Evolutionary conservation across 37 sponge, comb jelly and placozoan species (phyloP).

Genomic region (Haliclona indistincta): DNA sequence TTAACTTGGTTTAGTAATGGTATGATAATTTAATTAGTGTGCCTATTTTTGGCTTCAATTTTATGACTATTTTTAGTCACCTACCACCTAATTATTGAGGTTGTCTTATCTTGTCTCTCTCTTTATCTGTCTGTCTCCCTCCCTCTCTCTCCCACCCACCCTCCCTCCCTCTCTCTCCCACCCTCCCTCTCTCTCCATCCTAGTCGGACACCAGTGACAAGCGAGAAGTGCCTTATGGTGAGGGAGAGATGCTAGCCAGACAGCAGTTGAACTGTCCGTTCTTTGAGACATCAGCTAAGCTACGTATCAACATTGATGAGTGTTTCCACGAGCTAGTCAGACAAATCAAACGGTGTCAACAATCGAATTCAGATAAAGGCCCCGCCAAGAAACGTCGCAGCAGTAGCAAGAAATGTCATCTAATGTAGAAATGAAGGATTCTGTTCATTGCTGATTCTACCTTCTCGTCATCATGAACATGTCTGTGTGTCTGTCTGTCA

Average conservation of each 20-base stretch:
- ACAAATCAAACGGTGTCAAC: slow-evolving; percentile 70
- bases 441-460: no score
- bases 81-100: no score
- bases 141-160: no score
- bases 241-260: slow-evolving; percentile 66
- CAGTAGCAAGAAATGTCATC: no score
- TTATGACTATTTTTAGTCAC: background rate
- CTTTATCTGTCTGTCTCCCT: no score
- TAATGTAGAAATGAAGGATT: no score
- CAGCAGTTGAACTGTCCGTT: slow-evolving; percentile 64
- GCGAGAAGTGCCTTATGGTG: slow-evolving; percentile 66
- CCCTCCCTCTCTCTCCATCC: background rate
- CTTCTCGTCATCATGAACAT: no score
- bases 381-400: no score
- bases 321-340: slow-evolving; percentile 80
- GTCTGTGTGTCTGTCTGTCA: no score
- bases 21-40: background rate
- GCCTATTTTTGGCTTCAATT: background rate
- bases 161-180: no score
- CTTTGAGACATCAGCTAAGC: slow-evolving; percentile 78
- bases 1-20: no score
- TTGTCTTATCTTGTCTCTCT: no score
- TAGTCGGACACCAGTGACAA: slow-evolving; percentile 74
- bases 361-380: background rate
- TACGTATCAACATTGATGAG: slow-evolving; percentile 73